phyloP scores from a whole-genome alignment of 1,140 invertebrate species.

The Caerostris darwini region DNA sequence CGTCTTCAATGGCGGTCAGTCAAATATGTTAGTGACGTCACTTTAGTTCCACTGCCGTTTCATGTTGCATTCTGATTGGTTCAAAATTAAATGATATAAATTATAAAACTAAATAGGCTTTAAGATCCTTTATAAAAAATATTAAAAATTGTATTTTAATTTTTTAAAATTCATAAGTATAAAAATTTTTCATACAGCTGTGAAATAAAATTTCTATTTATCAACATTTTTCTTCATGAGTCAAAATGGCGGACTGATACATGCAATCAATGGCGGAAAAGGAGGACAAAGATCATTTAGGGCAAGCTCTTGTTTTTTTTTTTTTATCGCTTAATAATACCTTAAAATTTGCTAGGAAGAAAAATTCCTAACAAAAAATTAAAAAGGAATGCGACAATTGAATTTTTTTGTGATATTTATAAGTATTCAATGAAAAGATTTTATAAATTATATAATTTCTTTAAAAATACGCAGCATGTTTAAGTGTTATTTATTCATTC shows the following conservation, averaged over 20 bases:
- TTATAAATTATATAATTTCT: too few relatives aligned
- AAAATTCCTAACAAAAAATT: too few relatives aligned
- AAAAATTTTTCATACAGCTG: background rate
- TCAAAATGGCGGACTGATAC: conserved; percentile 36
- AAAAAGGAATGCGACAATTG: too few relatives aligned
- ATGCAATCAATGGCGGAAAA: too few relatives aligned
- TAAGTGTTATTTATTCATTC: too few relatives aligned
- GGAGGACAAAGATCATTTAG: too few relatives aligned
- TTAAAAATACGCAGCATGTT: too few relatives aligned
- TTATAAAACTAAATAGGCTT: background rate
- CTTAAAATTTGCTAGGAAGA: too few relatives aligned
- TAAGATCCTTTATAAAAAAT: background rate
- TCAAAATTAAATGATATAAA: background rate
- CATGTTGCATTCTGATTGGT: conserved; percentile 41
- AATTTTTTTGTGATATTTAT: too few relatives aligned
- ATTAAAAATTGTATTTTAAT: conserved; percentile 37
- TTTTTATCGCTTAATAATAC: too few relatives aligned
- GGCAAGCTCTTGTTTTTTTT: too few relatives aligned
- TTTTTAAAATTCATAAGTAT: background rate
- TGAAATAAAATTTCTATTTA: background rate
- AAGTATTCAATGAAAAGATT: too few relatives aligned
- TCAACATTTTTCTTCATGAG: background rate
- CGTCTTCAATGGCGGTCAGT: conserved; percentile 76
- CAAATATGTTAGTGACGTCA: conserved; percentile 70
- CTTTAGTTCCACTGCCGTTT: background rate